Percentiles rank a stretch among this genome's conserved stretches.
phyloP scores from a whole-genome alignment of 2,797 vertebrate species.

The Crax fasciolata region DNA sequence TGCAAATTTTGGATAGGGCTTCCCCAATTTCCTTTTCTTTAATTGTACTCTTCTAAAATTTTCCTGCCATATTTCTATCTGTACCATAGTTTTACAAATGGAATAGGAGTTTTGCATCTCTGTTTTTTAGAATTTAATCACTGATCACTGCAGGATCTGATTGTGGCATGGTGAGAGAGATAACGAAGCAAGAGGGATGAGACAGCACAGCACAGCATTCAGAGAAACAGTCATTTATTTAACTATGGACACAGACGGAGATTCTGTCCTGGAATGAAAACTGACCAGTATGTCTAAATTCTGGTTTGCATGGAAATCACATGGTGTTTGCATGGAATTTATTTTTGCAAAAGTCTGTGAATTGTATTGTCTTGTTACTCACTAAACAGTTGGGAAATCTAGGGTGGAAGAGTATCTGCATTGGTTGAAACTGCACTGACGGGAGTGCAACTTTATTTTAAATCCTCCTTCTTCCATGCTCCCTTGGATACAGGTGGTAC shows the following conservation, averaged over 20 bases:
- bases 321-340: not conserved
- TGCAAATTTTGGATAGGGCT: not conserved
- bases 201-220: not conserved
- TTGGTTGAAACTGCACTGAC: not conserved
- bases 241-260: not conserved
- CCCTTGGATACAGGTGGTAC: not conserved
- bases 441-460: not conserved
- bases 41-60: not conserved
- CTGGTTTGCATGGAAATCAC: not conserved
- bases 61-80: not conserved
- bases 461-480: not conserved
- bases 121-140: not conserved
- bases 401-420: not conserved
- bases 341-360: not conserved
- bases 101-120: not conserved
- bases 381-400: not conserved
- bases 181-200: not conserved
- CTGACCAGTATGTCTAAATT: not conserved
- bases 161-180: not conserved
- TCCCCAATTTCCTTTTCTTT: not conserved
- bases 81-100: not conserved
- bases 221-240: not conserved
- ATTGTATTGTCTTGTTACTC: not conserved
- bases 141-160: not conserved
- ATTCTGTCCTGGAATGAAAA: not conserved